Evolutionary conservation across 2,888 invertebrate genomes (phyloP), one percentile per base, ranked within the genome.

Genomic region (Panopea generosa): DNA sequence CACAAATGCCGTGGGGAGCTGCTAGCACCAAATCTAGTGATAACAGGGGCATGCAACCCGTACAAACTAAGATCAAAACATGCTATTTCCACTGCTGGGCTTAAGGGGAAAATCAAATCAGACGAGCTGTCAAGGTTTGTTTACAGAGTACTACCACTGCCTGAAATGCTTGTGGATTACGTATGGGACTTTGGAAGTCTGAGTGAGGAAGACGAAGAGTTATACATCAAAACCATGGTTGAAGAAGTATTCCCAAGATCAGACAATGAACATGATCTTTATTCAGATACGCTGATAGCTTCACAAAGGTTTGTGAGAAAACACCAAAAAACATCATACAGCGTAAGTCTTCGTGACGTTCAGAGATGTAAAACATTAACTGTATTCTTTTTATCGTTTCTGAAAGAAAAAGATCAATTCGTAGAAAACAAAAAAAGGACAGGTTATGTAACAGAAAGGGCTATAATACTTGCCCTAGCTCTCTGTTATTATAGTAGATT

Each of bases 161-260:
- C 87, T 20, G 86, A 87, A 67, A 73, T 75, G 18, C 68, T 87
- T 68, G 66, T 87, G 7, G 87, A 87, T 53, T 86, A 74, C 74
- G 84, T 87, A 0, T 87, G 85, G 85, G 87, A 87, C 43, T 87
- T 83, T 77, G 87, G 87, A 6, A 76, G 71, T 20, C 60, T 87
- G 4, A 77, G 70, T 62, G 77, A 77, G 22, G 57, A 59, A 7
- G 86, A 87, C 70, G 86, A 87, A 66, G 38, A 61, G 20, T 43
- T 60, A 1, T 87, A 87, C 24, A 86, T 87, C 9, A 16, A 38
- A 11, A 60, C 69, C 50, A 81, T 81, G 74, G 50, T 55, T 3
- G 49, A 56, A 22, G 59, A 59, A 18, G 43, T 77, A 2, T 74
- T 81, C 49, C 26, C 20, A 3, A 2, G n/a, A 3, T n/a, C 60